Evolutionary conservation across 35 echinoderm and acorn worm species (phyloP).

Genomic region (Heliocidaris tuberculata): DNA sequence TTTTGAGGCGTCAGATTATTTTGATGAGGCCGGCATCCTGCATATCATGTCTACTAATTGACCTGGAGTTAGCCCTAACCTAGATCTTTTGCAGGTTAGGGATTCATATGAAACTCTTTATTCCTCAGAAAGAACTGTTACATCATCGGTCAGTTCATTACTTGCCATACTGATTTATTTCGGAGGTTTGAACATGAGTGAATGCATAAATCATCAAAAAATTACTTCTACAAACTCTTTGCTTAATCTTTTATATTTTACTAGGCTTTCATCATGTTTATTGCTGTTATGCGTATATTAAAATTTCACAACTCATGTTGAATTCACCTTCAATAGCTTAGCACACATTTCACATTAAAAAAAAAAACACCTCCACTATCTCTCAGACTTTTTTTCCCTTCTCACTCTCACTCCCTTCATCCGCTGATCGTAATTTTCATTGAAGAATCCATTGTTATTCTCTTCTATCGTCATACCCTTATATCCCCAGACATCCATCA

Average conservation of each 20-base stretch:
- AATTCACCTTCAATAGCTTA: too few relatives aligned
- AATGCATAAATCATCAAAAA: too few relatives aligned
- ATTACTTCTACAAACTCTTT: too few relatives aligned
- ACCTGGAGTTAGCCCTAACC: not conserved
- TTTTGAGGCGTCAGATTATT: not conserved
- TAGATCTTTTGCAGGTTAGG: not conserved
- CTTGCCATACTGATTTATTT: too few relatives aligned
- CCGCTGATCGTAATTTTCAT: not conserved
- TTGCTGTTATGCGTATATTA: too few relatives aligned
- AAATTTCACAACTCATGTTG: too few relatives aligned
- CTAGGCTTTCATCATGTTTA: too few relatives aligned
- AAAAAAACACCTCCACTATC: not conserved
- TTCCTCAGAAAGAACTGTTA: too few relatives aligned
- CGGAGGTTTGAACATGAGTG: too few relatives aligned
- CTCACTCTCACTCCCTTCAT: not conserved
- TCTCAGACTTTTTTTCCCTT: not conserved
- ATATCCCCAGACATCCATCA: too few relatives aligned
- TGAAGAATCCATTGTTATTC: not conserved
- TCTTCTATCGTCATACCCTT: not conserved
- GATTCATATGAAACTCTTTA: not conserved
- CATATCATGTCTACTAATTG: not conserved
- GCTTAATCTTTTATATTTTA: too few relatives aligned
- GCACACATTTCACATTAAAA: not conserved
- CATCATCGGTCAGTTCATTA: too few relatives aligned
- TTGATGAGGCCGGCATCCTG: not conserved